These are phyloP conservation scores for Idaea dimidiata DNA, from an alignment of 2,888 invertebrate species.

Conservation along the genomic window DNA sequence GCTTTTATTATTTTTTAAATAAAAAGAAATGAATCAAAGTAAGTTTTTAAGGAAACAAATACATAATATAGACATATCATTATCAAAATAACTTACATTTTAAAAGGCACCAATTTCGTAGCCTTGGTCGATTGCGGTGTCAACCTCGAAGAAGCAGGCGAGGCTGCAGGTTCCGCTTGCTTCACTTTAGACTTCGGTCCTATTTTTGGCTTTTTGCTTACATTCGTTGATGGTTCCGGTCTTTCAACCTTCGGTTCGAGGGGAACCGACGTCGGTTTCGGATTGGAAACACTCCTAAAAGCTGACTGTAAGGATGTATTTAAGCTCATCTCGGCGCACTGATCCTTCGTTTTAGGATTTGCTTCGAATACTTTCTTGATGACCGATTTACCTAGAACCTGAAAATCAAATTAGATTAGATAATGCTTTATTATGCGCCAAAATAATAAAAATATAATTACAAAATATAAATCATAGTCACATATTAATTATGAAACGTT, in stretches of 20 bases:
- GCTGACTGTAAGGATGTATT: conserved; percentile 11
- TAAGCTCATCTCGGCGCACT: conserved; percentile 6
- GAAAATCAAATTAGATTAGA: neutral
- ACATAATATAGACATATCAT: no score
- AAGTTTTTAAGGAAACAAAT: no score
- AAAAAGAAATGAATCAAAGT: no score
- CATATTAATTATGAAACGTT: no score
- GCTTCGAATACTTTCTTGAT: conserved; percentile 19
- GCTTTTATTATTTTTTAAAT: no score
- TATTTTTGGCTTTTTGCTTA: conserved; percentile 14
- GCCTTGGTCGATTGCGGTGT: conserved; percentile 5
- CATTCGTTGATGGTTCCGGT: no score
- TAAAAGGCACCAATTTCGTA: conserved; percentile 50
- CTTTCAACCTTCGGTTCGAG: no score
- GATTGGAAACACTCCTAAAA: neutral
- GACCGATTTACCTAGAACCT: conserved; percentile 35
- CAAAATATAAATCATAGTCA: no score
- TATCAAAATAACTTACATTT: conserved; percentile 53
- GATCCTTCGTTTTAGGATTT: conserved; percentile 13
- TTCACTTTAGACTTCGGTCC: conserved; percentile 24
- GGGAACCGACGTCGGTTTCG: neutral
- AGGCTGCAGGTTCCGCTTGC: conserved; percentile 4
- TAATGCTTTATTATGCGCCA: no score
- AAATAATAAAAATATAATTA: no score
- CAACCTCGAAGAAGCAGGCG: neutral